These are phyloP conservation scores for Castor canadensis DNA, from an alignment of 2,113 vertebrate genomes.

Conservation along the genomic window DNA sequence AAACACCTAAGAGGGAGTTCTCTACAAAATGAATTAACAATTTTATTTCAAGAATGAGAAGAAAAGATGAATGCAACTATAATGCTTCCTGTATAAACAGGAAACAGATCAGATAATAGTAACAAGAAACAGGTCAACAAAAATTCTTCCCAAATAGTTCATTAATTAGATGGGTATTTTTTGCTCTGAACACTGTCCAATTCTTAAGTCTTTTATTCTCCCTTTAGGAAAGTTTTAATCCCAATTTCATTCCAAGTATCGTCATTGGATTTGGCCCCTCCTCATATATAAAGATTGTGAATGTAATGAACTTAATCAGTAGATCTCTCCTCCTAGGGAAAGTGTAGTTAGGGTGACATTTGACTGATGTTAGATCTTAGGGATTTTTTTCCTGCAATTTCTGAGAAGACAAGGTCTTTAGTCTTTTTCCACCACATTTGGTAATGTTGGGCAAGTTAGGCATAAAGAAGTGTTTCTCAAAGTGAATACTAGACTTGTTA, in stretches of 20 bases:
- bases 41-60: neutral
- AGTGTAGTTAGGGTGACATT: neutral
- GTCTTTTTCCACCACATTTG: neutral
- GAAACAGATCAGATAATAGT: neutral
- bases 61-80: neutral
- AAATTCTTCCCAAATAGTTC: neutral
- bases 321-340: neutral
- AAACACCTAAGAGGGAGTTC: neutral
- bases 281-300: neutral
- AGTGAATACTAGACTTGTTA: neutral
- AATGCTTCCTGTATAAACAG: neutral
- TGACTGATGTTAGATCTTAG: neutral
- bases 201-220: neutral
- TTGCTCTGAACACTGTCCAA: neutral
- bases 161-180: neutral
- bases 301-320: neutral
- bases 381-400: neutral
- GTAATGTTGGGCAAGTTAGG: neutral
- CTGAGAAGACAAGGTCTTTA: neutral
- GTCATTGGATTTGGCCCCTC: neutral
- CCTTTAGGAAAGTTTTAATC: neutral
- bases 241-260: neutral
- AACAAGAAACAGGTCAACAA: neutral
- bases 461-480: neutral
- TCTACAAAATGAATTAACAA: neutral